These are phyloP conservation scores for Potorous gilbertii DNA, from an alignment of 2,797 vertebrate genomes.

Conservation along the genomic window DNA sequence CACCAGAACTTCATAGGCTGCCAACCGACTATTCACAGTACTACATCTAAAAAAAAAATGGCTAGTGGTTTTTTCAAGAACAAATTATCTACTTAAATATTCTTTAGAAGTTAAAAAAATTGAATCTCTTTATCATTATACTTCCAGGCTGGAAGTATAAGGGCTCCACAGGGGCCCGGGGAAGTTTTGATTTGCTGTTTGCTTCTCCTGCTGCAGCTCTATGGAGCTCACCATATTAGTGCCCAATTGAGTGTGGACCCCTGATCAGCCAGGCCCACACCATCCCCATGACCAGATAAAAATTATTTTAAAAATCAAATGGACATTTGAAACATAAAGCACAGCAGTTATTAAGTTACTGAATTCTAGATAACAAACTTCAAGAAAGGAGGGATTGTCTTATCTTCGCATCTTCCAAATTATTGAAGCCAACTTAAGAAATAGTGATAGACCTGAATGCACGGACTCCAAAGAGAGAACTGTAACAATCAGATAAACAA, in stretches of 20 bases:
- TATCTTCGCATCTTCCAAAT: background rate
- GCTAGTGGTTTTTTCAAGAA: conserved; percentile 56
- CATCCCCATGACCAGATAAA: background rate
- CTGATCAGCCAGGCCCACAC: background rate
- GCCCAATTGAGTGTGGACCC: background rate
- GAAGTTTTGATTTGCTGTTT: background rate
- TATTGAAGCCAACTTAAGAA: background rate
- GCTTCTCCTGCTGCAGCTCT: background rate
- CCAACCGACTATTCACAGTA: conserved; percentile 96
- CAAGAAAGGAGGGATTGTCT: background rate
- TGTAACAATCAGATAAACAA: background rate
- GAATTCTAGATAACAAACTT: background rate
- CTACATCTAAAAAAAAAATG: conserved; percentile 90
- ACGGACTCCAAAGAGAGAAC: background rate
- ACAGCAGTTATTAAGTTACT: background rate
- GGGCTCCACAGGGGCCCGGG: background rate
- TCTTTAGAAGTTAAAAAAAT: conserved; percentile 31
- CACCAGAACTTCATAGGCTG: conserved; percentile 98
- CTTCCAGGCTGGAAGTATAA: background rate
- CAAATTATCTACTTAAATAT: conserved; percentile 13
- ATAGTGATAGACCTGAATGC: background rate
- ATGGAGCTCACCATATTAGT: background rate
- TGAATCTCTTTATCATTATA: background rate
- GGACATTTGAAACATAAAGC: conserved; percentile 45
- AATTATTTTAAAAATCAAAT: conserved; percentile 30